Conservation (phyloP, 2,888 invertebrate species). For the Microctonus brassicae region DNA sequence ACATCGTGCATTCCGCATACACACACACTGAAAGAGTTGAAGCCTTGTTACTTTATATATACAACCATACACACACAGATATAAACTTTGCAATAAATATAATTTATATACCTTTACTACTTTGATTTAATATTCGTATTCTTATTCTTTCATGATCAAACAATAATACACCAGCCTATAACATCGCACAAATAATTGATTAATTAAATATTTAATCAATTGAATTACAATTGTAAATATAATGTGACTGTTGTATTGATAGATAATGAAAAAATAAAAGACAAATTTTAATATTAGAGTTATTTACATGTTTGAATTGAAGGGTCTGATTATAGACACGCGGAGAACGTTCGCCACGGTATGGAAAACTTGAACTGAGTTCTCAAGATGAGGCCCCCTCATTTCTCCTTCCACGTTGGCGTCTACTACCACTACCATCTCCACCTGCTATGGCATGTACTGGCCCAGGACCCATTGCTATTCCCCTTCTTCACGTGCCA, state of each 20-base stretch:
- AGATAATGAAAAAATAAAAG: background rate
- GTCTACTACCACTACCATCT: conserved; percentile 38
- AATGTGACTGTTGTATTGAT: no score
- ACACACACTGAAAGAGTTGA: conserved; percentile 38
- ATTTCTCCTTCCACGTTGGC: conserved; percentile 43
- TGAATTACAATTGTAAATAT: no score
- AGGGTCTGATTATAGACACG: background rate
- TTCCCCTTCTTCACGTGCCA: conserved; percentile 34
- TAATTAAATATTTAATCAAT: background rate
- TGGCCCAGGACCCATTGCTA: conserved; percentile 14
- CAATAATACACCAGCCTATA: background rate
- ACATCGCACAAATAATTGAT: background rate
- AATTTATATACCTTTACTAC: background rate
- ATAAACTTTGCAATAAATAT: conserved; percentile 7
- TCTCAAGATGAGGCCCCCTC: conserved; percentile 56
- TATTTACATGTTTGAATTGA: background rate
- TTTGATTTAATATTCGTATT: background rate
- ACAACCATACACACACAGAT: background rate
- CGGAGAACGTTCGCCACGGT: conserved; percentile 46
- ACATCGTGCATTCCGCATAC: conserved; percentile 49
- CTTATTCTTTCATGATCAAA: background rate
- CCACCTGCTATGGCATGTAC: conserved; percentile 41
- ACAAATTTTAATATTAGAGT: background rate
- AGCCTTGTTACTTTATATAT: conserved; percentile 32
- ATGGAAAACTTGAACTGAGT: conserved; percentile 55